These are phyloP conservation scores for Diplazon laetatorius DNA, from an alignment of 2,888 invertebrate species.

Conservation along the genomic window DNA sequence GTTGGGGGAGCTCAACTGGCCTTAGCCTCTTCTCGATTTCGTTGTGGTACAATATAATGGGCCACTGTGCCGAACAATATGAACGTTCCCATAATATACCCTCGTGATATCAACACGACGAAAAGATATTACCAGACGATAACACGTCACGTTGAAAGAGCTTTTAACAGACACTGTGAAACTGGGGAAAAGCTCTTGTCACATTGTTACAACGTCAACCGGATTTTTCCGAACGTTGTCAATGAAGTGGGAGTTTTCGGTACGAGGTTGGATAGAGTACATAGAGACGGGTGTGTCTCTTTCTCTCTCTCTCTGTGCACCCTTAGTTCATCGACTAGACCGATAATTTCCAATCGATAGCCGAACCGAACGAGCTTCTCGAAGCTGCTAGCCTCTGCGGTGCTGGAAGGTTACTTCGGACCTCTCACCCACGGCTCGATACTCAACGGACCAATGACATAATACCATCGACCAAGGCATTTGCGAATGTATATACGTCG, in stretches of 20 bases:
- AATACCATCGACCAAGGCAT: neutral
- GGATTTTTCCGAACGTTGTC: neutral
- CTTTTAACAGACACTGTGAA: conserved; percentile 14
- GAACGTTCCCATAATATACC: neutral
- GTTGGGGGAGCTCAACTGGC: conserved; percentile 49
- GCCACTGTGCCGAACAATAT: conserved; percentile 55
- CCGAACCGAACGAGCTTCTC: neutral
- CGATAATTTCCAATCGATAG: conserved; percentile 16
- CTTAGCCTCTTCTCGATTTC: conserved; percentile 25
- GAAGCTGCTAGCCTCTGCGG: neutral
- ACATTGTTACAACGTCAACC: neutral
- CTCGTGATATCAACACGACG: neutral
- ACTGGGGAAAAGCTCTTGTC: conserved; percentile 25
- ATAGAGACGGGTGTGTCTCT: no score
- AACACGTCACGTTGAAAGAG: conserved; percentile 25
- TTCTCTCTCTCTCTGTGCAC: no score
- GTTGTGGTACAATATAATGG: conserved; percentile 52
- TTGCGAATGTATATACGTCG: no score
- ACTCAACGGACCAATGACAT: conserved; percentile 10
- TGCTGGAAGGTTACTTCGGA: neutral
- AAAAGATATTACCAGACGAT: conserved; percentile 30
- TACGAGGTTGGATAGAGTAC: neutral
- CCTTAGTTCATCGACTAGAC: neutral
- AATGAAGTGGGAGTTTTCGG: neutral
- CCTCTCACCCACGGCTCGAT: neutral